Conservation (phyloP, 2,113 vertebrate genomes). For the Campylomormyrus numenius region DNA sequence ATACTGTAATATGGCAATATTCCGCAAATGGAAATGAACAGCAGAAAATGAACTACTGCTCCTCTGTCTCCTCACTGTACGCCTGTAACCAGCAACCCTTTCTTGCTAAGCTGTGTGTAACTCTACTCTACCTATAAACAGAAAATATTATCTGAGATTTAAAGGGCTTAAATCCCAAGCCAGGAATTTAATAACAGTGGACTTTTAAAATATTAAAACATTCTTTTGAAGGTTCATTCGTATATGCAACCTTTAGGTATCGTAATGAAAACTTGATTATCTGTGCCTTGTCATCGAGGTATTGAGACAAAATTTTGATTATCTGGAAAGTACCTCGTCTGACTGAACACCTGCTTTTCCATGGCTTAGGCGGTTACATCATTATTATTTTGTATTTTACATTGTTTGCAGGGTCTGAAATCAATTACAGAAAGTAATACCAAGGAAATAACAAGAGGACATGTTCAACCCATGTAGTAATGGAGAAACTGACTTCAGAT, state of each 20-base stretch:
- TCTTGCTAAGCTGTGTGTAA: background rate
- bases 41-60: background rate
- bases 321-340: background rate
- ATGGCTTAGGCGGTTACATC: background rate
- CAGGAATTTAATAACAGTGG: background rate
- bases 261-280: background rate
- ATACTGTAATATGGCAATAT: background rate
- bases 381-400: background rate
- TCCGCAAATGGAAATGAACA: background rate
- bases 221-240: background rate
- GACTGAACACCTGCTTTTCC: background rate
- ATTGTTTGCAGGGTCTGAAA: background rate
- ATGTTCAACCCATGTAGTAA: background rate
- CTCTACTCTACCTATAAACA: background rate
- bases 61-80: background rate
- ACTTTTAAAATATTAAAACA: background rate
- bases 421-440: background rate
- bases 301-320: background rate
- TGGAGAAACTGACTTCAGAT: background rate
- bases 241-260: background rate
- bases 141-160: background rate
- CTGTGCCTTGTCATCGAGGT: background rate
- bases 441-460: background rate
- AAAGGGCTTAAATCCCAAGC: background rate
- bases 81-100: background rate